Evolutionary conservation across 2,113 vertebrate species (phyloP), one percentile per base, ranked within the genome.

Genomic region (Lipophrys pholis): DNA sequence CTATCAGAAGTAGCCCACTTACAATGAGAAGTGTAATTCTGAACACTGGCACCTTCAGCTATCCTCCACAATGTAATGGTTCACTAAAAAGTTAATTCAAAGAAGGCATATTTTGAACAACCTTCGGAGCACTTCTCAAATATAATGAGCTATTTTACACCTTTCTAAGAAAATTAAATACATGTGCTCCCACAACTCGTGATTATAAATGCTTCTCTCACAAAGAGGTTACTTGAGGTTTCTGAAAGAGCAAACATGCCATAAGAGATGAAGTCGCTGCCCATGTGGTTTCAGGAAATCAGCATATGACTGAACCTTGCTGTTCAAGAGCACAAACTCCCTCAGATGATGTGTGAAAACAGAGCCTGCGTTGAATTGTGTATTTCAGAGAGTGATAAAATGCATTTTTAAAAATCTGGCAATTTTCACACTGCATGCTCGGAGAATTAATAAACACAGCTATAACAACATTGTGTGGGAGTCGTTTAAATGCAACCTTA

Each of bases 401-500:
- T 66, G 50, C 57, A 30, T n/a, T 67, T 77, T 40, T 1, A 35
- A 58, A 67, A 42, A 40, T 63, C 1, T 1, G 49, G 21, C 8
- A 17, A 41, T 50, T 46, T 73, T 63, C n/a, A 75, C 15, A 11
- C 7, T 41, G 12, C 42, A 43, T 52, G 3, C 62, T 46, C 7
- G 39, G 52, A 15, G 7, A 56, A 58, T 69, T 43, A 16, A 82
- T 53, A 39, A 65, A 70, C 8, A 35, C 49, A 35, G 21, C 6
- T 1, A 5, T 52, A 35, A 58, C 55, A 53, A 71, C 64, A 42
- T 30, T 51, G 7, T 58, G 58, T 21, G 62, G 57, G 56, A 71
- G 40, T 78, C 30, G 40, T 49, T 64, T 48, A 55, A 56, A 74
- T 74, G 17, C 40, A 69, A 38, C 12, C 56, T 30, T 57, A 38